Evolutionary conservation across 2,888 invertebrate species (phyloP), one percentile per base, ranked within the genome.

Genomic region (Rotaria macrura): DNA sequence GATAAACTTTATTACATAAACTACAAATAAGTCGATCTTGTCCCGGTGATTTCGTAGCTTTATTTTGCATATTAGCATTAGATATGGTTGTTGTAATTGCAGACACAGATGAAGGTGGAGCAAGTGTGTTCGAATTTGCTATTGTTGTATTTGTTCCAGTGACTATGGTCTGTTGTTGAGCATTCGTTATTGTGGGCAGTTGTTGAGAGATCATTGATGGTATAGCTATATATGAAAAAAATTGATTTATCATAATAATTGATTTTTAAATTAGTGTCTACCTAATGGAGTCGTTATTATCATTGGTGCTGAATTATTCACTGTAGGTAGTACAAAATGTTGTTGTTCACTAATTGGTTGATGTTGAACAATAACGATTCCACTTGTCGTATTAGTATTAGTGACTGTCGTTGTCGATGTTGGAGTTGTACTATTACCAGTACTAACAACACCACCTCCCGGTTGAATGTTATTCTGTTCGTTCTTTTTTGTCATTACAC

Each of bases 1-100:
- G 79, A 79, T 79, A 79, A 34, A 79, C 43, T 79, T 79, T 79
- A 43, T 79, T 79, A 17, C 79, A 79, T 43, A 79, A n/a, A 43
- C 79, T 43, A 43, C 79, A 79, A 40, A 79, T 25, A n/a, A 79
- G 43, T 43, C 79, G 79, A 79, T 79, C 79, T 79, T 79, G 43
- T 40, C 43, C 79, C 3, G 79, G 43, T n/a, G 40, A 43, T 79
- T 79, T 79, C 6, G 79, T 40, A 43, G 79, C 25, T 43, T 79
- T 79, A 43, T 43, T 43, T 79, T 40, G 40, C 1, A 43, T 7
- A 25, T 25, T 5, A 43, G 79, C 14, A 43, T 40, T 43, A 3
- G 40, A 10, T 25, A 43, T 4, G 5, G 79, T 25, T 12, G 43
- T 79, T n/a, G 40, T 40, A 29, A 29, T 14, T 12, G 65, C 29